Percentiles rank a stretch among this genome's conserved stretches.
These are phyloP conservation scores for Leucoraja ocellata DNA, from an alignment of 2,797 vertebrate species.

Conservation along the genomic window DNA sequence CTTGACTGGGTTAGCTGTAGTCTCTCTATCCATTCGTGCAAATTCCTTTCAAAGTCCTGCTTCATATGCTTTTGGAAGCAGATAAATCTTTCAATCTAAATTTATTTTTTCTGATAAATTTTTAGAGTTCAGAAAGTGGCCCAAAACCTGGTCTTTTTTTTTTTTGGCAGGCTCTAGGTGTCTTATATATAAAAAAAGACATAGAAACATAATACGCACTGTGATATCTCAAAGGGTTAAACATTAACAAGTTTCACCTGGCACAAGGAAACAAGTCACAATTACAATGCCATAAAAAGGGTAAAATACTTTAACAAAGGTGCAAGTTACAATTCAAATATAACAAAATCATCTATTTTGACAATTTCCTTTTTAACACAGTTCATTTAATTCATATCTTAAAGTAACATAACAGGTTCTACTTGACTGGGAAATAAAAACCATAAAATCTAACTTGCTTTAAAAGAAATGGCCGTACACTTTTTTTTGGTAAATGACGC, in stretches of 20 bases:
- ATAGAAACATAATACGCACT: conserved; percentile 37
- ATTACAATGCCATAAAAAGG: conserved; percentile 55
- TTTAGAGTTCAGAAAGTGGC: conserved; percentile 37
- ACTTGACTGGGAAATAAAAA: conserved; percentile 16
- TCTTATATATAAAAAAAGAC: conserved; percentile 19
- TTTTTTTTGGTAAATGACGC: conserved; percentile 38
- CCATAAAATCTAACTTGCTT: conserved; percentile 28
- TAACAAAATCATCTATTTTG: conserved; percentile 37
- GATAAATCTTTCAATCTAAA: conserved; percentile 17
- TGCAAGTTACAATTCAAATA: conserved; percentile 39
- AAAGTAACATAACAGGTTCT: conserved; percentile 33
- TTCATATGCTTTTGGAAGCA: conserved; percentile 23
- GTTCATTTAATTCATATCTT: conserved; percentile 36
- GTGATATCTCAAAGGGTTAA: conserved; percentile 35
- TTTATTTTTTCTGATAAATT: conserved; percentile 25
- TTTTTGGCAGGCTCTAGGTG: conserved; percentile 2
- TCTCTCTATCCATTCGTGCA: conserved; percentile 29
- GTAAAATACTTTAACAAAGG: conserved; percentile 49
- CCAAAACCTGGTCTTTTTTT: not conserved
- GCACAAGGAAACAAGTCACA: conserved; percentile 51
- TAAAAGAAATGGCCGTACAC: conserved; percentile 12
- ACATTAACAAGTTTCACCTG: conserved; percentile 44
- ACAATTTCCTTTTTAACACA: conserved; percentile 26
- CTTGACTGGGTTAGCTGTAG: conserved; percentile 37
- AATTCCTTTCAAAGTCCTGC: conserved; percentile 33